Evolutionary conservation across 2,888 invertebrate species (phyloP), one percentile per base, ranked within the genome.

Genomic region (Epirrhoe tristata): DNA sequence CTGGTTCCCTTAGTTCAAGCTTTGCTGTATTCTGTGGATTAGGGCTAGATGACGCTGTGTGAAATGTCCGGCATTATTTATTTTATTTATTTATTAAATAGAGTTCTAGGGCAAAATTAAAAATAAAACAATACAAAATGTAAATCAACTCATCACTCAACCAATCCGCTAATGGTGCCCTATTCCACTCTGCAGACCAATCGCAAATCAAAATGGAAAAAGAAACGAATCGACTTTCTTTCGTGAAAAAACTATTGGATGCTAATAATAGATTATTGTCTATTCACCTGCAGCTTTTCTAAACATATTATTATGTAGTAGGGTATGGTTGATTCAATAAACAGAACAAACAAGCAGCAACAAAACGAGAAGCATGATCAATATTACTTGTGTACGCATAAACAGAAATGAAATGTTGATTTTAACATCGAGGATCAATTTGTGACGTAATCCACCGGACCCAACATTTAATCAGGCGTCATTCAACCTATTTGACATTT

Each of bases 401-500:
- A 51, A 51, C 2, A 12, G 51, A 24, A 8, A 51, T 24, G 43
- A 39, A 43, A 43, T 43, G 39, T 16, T 16, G 17, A 36, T 14
- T 54, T 14, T 34, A 36, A n/a, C 32, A n/a, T 43, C 32, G 79
- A 80, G 76, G 80, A 76, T 76, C 74, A 82, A 83, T 84, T 24
- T 77, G 79, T 75, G 79, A 78, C 78, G 80, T 72, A 76, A 79
- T 71, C 69, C 75, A 58, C 68, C 73, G 66, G 51, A 24, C 70
- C 77, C 78, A 77, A 74, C 77, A 73, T 86, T 89, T 84, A 88
- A 89, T 89, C 83, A 85, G 83, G 83, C 85, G 84, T 88, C 90
- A 83, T 87, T 85, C 85, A 85, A 85, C 84, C 86, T 86, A 87
- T 88, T 89, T 89, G 88, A 87, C 87, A 78, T 84, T 83, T 87